Base-by-base conservation (phyloP, 2,888 invertebrate species). In the Leucozona laternaria region DNA sequence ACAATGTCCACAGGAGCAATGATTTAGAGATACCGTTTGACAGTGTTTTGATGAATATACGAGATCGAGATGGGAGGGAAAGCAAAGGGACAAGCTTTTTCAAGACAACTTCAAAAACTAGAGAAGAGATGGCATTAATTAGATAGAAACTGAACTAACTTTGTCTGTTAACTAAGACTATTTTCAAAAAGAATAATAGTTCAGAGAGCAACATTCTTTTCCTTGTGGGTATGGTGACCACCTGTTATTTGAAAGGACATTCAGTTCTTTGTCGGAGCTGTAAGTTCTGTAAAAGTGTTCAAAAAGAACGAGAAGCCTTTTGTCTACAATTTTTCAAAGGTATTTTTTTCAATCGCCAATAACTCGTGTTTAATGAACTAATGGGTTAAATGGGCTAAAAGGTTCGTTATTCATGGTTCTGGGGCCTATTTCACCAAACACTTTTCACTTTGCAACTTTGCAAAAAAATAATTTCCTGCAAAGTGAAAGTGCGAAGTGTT, bases 91-190 rank as follows among this genome's bases (percentile, higher is more conserved):
- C 7, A 15, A n/a, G 7, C 1, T 15, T 6, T 22, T 17, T 34
- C 15, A 13, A 15, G 28, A 25, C 17, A 34, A 17, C 6, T 34
- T 11, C 11, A 22, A 11, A 53, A 37, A 22, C 58, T 37, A 37
- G 8, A 60, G 7, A 53, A 37, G 8, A 60, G 7, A 53, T 25
- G 37, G 22, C 37, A 37, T 60, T 37, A 60, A 60, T 60, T 60
- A 60, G 58, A 58, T n/a, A n/a, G n/a, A 37, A 37, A 13, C 20
- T 31, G 4, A 34, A 58, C 58, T 37, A n/a, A 60, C 37, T 53
- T 57, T 57, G 6, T 37, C 37, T 22, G 58, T 40, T 34, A n/a
- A 17, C 7, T 48, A 17, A 43, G 17, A 7, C n/a, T 34, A 37
- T 22, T 10, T 48, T 50, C 22, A 25, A 25, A 5, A 7, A 6